Evolutionary conservation across 2,113 vertebrate species (phyloP).

Genomic region (Camelus dromedarius): DNA sequence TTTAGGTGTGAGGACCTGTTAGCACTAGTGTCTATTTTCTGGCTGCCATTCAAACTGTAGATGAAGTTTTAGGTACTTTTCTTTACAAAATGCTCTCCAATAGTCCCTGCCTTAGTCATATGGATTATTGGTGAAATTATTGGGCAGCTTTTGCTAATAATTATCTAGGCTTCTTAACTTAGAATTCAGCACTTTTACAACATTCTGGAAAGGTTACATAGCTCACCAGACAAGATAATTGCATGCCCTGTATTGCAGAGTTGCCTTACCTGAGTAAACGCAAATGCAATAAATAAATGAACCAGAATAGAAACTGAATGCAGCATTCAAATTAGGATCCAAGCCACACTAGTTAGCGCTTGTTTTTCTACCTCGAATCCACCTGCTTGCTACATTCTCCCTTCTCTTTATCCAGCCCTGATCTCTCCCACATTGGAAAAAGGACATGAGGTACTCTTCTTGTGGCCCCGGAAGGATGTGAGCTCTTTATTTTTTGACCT

Average conservation of each 20-base stretch:
- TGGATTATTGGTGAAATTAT: not conserved
- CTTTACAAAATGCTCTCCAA: not conserved
- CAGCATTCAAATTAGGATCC: not conserved
- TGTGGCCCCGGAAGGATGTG: not conserved
- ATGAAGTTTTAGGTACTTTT: not conserved
- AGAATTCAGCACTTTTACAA: slow-evolving; percentile 7
- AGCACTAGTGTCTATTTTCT: not conserved
- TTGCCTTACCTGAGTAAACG: not conserved
- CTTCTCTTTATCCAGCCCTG: not conserved
- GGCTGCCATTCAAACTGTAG: not conserved
- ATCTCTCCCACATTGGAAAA: not conserved
- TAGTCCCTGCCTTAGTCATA: not conserved
- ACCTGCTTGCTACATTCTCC: not conserved
- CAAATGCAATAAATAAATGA: not conserved
- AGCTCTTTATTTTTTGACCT: slow-evolving; percentile 33
- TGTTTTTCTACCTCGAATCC: not conserved
- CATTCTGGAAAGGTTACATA: not conserved
- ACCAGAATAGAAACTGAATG: not conserved
- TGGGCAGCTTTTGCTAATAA: slow-evolving; percentile 7
- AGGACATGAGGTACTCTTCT: not conserved
- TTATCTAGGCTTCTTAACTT: not conserved
- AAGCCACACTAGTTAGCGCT: not conserved
- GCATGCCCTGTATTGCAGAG: rapidly evolving
- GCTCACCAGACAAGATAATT: not conserved
- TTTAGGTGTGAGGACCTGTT: not conserved